These are phyloP conservation scores for Stichopus chloronotus DNA, from an alignment of 35 echinoderm and acorn worm genomes.

Conservation along the genomic window DNA sequence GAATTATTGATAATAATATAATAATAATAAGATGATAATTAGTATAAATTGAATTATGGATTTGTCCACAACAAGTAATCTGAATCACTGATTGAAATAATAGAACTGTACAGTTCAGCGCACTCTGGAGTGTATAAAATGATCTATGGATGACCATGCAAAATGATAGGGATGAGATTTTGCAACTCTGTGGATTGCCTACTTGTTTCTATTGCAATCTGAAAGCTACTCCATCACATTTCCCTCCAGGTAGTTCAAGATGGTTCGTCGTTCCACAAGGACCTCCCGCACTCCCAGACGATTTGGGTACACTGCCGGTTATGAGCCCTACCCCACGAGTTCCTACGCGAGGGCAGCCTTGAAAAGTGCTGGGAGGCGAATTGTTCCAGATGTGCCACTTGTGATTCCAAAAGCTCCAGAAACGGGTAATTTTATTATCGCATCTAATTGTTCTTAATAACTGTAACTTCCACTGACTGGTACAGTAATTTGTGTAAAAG, in stretches of 20 bases:
- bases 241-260: not conserved
- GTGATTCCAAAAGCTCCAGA: conserved; percentile 37
- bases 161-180: too few relatives aligned
- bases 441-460: not conserved
- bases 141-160: too few relatives aligned
- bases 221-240: too few relatives aligned
- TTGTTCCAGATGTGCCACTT: conserved; percentile 54
- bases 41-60: too few relatives aligned
- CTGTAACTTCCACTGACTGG: not conserved
- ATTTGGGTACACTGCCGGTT: conserved; percentile 66
- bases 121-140: too few relatives aligned
- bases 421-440: conserved; percentile 36
- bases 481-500: not conserved
- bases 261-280: conserved; percentile 80
- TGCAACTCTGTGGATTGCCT: too few relatives aligned
- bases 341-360: not conserved
- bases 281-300: conserved; percentile 36
- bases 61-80: too few relatives aligned
- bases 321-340: conserved; percentile 71
- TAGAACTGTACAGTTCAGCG: too few relatives aligned
- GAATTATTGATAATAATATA: too few relatives aligned
- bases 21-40: too few relatives aligned
- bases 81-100: too few relatives aligned
- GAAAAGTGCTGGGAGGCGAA: conserved; percentile 27
- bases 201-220: too few relatives aligned